phyloP scores from a whole-genome alignment of 2,888 invertebrate species.

The Myathropa florea region DNA sequence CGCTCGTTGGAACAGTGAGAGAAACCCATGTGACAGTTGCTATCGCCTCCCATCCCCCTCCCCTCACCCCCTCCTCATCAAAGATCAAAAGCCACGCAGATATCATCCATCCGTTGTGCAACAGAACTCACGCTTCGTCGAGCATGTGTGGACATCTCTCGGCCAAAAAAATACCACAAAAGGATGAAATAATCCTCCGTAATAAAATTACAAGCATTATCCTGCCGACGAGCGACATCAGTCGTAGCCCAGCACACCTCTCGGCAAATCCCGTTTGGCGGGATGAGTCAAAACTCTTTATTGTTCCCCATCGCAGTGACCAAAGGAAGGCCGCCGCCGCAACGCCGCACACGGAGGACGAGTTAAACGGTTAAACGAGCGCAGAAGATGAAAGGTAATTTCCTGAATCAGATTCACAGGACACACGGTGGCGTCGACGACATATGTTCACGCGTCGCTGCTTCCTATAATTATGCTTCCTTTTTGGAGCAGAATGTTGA shows the following conservation, averaged over 20 bases:
- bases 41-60: not conserved
- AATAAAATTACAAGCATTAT: conserved; percentile 57
- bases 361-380: conserved; percentile 18
- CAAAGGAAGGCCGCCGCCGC: not conserved
- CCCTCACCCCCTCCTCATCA: not conserved
- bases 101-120: conserved; percentile 30
- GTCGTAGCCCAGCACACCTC: conserved; percentile 28
- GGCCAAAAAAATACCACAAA: conserved; percentile 1
- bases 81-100: conserved; percentile 45
- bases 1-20: too few species aligned
- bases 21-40: not conserved
- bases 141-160: conserved; percentile 10
- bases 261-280: conserved; percentile 29
- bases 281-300: conserved; percentile 14
- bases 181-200: conserved; percentile 38
- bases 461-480: conserved; percentile 68
- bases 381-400: conserved; percentile 67
- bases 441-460: conserved; percentile 69
- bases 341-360: not conserved
- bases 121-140: conserved; percentile 34
- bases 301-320: conserved; percentile 57
- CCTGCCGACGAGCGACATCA: too few species aligned
- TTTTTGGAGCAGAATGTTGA: conserved; percentile 38
- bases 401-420: conserved; percentile 50
- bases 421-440: conserved; percentile 45